A percentile compares a stretch with the other conserved stretches of the same genome.
Conservation (phyloP, 1,140 invertebrate genomes). For the roundworm (Caenorhabditis elegans) region DNA sequence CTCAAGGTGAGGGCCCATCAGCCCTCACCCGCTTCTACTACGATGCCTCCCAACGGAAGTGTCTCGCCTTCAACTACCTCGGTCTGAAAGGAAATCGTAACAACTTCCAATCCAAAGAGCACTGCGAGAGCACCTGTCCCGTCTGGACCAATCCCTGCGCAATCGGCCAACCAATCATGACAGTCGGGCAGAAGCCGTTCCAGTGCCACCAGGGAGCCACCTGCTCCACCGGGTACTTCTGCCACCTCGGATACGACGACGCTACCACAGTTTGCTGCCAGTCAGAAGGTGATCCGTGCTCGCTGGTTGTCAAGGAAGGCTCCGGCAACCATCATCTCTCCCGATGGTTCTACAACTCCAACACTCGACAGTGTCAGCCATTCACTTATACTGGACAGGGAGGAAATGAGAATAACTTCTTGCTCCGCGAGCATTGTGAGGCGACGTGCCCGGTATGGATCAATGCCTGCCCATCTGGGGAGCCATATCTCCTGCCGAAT, state of each 20-base stretch:
- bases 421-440: constrained; percentile 54
- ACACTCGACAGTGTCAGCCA: constrained; percentile 50
- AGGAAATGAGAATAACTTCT: constrained; percentile 60
- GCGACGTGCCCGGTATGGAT: constrained; percentile 45
- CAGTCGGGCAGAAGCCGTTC: constrained; percentile 40
- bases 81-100: constrained; percentile 49
- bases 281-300: constrained; percentile 40
- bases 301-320: constrained; percentile 49
- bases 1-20: constrained; percentile 42
- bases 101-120: constrained; percentile 51
- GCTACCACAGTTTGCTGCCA: constrained; percentile 57
- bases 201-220: constrained; percentile 44
- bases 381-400: constrained; percentile 52
- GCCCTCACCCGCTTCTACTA: constrained; percentile 50
- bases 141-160: constrained; percentile 58
- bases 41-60: constrained; percentile 40
- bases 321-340: constrained; percentile 53
- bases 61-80: constrained; percentile 49
- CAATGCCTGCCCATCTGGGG: constrained; percentile 56
- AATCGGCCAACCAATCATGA: constrained; percentile 53
- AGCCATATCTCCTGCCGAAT: constrained; percentile 52
- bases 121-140: constrained; percentile 50
- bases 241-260: constrained; percentile 55
- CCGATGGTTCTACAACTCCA: constrained; percentile 56
- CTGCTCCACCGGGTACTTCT: constrained; percentile 48